phyloP scores from a whole-genome alignment of 2,113 vertebrate species.

The Paradoxurus hermaphroditus region DNA sequence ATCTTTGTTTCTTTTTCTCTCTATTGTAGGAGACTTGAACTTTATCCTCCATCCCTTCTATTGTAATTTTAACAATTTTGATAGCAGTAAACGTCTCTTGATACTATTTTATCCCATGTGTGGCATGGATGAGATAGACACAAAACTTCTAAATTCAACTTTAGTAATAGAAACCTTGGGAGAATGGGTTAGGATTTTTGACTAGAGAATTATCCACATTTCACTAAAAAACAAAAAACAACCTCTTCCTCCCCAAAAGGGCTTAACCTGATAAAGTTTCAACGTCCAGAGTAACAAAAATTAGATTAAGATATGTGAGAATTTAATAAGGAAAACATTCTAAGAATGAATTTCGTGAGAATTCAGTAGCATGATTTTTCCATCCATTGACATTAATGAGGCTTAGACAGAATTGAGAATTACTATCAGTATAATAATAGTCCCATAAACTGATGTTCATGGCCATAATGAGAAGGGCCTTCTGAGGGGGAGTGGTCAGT shows the following conservation, averaged over 20 bases:
- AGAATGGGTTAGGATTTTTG: background rate
- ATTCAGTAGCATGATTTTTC: background rate
- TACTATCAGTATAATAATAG: background rate
- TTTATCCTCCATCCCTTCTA: background rate
- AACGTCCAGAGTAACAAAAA: background rate
- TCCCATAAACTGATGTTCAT: background rate
- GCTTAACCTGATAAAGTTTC: background rate
- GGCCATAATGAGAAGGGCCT: background rate
- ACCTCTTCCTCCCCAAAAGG: background rate
- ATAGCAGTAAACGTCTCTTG: background rate
- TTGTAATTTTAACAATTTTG: background rate
- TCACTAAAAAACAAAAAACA: background rate
- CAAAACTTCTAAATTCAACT: background rate
- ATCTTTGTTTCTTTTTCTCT: background rate
- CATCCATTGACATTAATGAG: background rate
- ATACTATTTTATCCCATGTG: background rate
- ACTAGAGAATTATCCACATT: background rate
- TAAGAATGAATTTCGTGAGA: background rate
- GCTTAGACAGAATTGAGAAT: background rate
- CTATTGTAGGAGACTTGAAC: background rate
- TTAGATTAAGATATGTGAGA: background rate
- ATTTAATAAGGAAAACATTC: background rate
- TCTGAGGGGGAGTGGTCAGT: background rate
- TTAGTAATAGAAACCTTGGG: background rate
- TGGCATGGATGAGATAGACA: background rate